A percentile compares a stretch with the other conserved stretches of the same genome.
Conservation (phyloP, 1,140 invertebrate genomes). For the Drosophila sp. region DNA sequence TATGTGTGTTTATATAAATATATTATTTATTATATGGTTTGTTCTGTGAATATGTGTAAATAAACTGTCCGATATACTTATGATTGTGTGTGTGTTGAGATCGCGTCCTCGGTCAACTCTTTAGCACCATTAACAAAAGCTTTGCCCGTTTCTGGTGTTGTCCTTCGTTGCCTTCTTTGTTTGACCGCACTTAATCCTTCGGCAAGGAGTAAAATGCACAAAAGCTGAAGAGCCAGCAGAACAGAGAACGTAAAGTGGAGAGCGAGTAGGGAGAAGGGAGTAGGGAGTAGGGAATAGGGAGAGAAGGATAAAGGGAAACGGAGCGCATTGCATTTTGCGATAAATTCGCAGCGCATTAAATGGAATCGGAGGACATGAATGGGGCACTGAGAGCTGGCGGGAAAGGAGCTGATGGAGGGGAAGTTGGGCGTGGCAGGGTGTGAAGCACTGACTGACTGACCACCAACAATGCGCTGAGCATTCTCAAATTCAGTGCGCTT, state of each 20-base stretch:
- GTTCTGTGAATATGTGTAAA: conserved; percentile 29
- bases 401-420: background rate
- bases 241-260: background rate
- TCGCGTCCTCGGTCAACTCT: conserved; percentile 58
- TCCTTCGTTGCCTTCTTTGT: conserved; percentile 62
- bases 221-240: conserved; percentile 21
- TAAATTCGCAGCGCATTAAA: conserved; percentile 75
- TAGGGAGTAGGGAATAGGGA: background rate
- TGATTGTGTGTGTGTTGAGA: conserved; percentile 18
- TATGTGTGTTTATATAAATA: no score
- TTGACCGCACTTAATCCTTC: conserved; percentile 75
- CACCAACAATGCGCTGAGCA: conserved; percentile 67
- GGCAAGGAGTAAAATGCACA: conserved; percentile 21
- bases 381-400: background rate
- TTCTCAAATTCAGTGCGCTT: conserved; percentile 68
- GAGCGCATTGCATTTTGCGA: conserved; percentile 71
- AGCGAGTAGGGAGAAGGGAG: background rate
- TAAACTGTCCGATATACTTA: conserved; percentile 30
- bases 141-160: conserved; percentile 36
- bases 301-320: background rate
- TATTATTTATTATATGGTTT: conserved; percentile 2
- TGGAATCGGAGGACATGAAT: conserved; percentile 35
- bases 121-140: conserved; percentile 79
- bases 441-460: conserved; percentile 52
- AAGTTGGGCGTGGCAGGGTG: conserved; percentile 10